Evolutionary conservation across 2,888 invertebrate genomes (phyloP), one percentile per base, ranked within the genome.

Genomic region (Leucania comma): DNA sequence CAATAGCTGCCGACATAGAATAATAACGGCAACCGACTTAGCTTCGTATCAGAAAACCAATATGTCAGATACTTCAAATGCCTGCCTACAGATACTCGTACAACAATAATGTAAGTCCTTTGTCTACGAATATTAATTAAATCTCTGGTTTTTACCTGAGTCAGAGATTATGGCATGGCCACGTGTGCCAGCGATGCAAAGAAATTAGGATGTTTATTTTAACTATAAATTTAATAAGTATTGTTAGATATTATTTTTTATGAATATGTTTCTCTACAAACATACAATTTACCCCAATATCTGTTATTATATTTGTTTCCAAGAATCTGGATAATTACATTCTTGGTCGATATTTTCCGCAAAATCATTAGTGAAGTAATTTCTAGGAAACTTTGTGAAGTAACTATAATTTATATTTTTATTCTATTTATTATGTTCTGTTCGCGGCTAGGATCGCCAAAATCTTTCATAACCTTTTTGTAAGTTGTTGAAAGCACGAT

Each of bases 311-410:
- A 51, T 2, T 24, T 51, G 22, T 51, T 51, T 53, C 53, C 17
- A 68, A 29, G 42, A 53, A 68, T 68, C 29, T 17, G 8, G 29
- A 24, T 42, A 20, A 42, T 17, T 42, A 29, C 32, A 68, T n/a
- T 20, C 20, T 29, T 2, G 6, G 20, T 38, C 9, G 29, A 68
- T 32, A 42, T 32, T 68, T 42, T 51, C 29, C 32, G 14, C 22
- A 22, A 42, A 42, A 14, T n/a, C 3, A 12, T 42, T 42, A 67
- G 14, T 29, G 20, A 9, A 20, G 14, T 26, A 24, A 22, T 51
- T 38, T 51, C 67, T 51, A 9, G 22, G 20, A 35, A 67, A 12
- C 67, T n/a, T n/a, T 9, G n/a, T 48, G n/a, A 48, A n/a, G 26
- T 32, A 17, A 17, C n/a, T 20, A 50, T 48, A 2, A 26, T n/a